phyloP scores from a whole-genome alignment of 2,888 invertebrate genomes.

The Nomada lathburiana region DNA sequence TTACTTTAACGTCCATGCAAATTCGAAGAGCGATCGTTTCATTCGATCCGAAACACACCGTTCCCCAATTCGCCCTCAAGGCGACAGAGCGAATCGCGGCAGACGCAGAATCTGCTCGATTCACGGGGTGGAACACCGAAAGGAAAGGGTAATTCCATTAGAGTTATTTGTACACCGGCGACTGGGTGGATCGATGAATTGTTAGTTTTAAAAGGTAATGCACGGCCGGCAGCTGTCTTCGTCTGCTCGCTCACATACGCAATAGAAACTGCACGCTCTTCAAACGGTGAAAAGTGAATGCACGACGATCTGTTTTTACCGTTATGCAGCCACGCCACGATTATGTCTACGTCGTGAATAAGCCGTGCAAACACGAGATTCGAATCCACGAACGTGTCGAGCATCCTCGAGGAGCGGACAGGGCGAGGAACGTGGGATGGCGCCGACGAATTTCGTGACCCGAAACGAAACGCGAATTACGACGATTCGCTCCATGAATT shows the following conservation, averaged over 20 bases:
- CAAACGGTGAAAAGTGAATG: conserved; percentile 71
- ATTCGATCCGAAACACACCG: background rate
- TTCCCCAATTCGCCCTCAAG: conserved; percentile 5
- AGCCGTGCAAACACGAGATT: conserved; percentile 68
- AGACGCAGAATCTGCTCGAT: conserved; percentile 21
- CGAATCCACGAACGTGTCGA: conserved; percentile 60
- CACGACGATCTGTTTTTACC: conserved; percentile 74
- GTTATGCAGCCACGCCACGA: conserved; percentile 70
- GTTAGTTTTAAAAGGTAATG: conserved; percentile 58
- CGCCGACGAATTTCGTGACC: conserved; percentile 40
- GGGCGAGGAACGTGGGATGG: conserved; percentile 33
- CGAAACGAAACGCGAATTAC: conserved; percentile 11
- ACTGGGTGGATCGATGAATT: conserved; percentile 52
- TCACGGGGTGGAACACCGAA: conserved; percentile 26
- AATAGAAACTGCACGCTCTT: conserved; percentile 34
- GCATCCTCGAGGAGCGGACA: conserved; percentile 21
- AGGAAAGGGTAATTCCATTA: conserved; percentile 56
- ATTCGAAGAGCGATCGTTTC: background rate
- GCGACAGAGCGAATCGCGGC: conserved; percentile 17
- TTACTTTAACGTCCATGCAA: too few relatives aligned
- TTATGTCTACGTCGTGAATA: conserved; percentile 72
- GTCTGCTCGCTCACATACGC: conserved; percentile 22
- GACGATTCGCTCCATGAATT: background rate
- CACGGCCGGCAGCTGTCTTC: conserved; percentile 34
- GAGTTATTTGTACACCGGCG: conserved; percentile 52